Evolutionary conservation across 2,113 vertebrate genomes (phyloP).

Genomic region (Spea bombifrons): DNA sequence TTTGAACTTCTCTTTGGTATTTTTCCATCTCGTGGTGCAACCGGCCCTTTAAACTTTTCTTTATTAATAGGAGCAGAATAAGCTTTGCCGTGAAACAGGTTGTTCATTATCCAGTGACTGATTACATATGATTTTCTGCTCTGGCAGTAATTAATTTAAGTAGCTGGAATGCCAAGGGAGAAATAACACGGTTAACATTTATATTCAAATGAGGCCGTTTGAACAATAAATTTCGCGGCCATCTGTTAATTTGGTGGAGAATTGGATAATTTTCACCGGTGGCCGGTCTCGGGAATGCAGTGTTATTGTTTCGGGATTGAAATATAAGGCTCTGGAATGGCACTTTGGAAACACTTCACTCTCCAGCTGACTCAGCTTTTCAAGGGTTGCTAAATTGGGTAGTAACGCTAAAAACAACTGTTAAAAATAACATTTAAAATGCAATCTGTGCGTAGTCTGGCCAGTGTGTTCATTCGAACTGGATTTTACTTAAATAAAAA

Average conservation of each 20-base stretch:
- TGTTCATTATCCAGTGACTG: conserved; percentile 57
- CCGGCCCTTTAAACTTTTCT: no score
- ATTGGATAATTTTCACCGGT: conserved; percentile 51
- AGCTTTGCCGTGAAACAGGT: conserved; percentile 42
- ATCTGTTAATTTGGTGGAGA: conserved; percentile 59
- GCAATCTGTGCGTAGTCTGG: not conserved
- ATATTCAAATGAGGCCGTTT: conserved; percentile 64
- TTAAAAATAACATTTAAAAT: conserved; percentile 5
- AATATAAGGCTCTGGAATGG: conserved; percentile 27
- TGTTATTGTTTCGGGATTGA: conserved; percentile 53
- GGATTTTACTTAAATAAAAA: no score
- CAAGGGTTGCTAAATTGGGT: conserved; percentile 18
- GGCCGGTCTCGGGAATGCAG: conserved; percentile 51
- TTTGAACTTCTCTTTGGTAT: no score
- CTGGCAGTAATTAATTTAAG: conserved; percentile 63
- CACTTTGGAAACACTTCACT: not conserved
- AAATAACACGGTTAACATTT: conserved; percentile 62
- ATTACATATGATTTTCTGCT: conserved; percentile 58
- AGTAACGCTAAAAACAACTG: conserved; percentile 5
- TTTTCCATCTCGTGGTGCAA: no score
- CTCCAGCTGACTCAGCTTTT: conserved; percentile 27
- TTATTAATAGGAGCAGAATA: conserved; percentile 2
- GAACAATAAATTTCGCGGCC: conserved; percentile 58
- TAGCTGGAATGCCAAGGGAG: conserved; percentile 57
- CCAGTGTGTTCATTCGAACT: not conserved